Percentiles rank a stretch among this genome's conserved stretches.
These are phyloP conservation scores for Pipistrellus kuhlii DNA, from an alignment of 2,797 vertebrate genomes.

Conservation along the genomic window DNA sequence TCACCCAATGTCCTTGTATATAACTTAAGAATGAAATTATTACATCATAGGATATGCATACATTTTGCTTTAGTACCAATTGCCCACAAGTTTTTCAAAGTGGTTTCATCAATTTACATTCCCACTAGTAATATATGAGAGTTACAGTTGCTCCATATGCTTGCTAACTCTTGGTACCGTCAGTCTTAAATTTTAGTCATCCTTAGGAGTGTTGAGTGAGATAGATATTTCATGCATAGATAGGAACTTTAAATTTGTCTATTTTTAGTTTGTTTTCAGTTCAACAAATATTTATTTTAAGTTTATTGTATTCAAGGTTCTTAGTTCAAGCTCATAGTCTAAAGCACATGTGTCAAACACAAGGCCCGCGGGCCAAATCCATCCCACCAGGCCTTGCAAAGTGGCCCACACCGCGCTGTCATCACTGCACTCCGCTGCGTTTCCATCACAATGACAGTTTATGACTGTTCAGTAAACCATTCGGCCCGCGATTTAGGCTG, in stretches of 20 bases:
- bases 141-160: background rate
- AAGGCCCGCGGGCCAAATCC: too few species aligned
- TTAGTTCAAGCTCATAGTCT: background rate
- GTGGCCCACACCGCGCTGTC: too few species aligned
- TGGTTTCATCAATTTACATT: constrained; percentile 12
- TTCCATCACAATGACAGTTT: too few species aligned
- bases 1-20: background rate
- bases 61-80: background rate
- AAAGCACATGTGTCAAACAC: too few species aligned
- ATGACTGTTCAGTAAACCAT: too few species aligned
- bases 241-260: background rate
- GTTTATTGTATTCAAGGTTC: background rate
- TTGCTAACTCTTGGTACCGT: background rate
- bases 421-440: too few species aligned
- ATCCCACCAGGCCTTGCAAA: too few species aligned
- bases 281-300: constrained; percentile 48
- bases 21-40: background rate
- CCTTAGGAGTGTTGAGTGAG: background rate
- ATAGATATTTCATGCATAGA: background rate
- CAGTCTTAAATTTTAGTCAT: constrained; percentile 19
- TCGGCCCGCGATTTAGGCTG: too few species aligned
- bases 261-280: background rate
- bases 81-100: constrained; percentile 1
- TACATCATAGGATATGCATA: background rate
- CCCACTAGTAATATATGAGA: background rate